Percentiles rank a stretch among this genome's conserved stretches.
Evolutionary conservation across 2,113 vertebrate species (phyloP).

Genomic region (Dicentrarchus labrax): DNA sequence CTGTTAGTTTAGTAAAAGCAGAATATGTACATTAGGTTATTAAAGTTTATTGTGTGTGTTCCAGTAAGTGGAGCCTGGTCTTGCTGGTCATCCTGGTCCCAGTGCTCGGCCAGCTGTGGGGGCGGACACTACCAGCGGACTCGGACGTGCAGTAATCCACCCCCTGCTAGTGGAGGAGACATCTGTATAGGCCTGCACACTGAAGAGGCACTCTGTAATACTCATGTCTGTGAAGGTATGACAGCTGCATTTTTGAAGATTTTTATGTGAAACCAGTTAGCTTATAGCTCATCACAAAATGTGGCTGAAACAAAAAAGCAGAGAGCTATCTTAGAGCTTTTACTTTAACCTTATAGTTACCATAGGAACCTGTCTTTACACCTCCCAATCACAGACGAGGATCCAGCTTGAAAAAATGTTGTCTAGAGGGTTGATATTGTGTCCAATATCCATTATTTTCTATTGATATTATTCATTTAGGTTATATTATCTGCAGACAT

Average conservation of each 20-base stretch:
- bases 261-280: background rate
- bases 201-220: slow-evolving; percentile 95
- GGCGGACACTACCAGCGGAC: slow-evolving; percentile 94
- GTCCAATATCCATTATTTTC: background rate
- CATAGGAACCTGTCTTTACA: too few species aligned
- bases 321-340: too few species aligned
- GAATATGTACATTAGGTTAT: background rate
- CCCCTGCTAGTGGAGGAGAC: slow-evolving; percentile 91
- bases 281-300: too few species aligned
- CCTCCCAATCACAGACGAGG: too few species aligned
- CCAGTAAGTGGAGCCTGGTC: slow-evolving; percentile 94
- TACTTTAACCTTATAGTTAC: too few species aligned
- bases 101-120: slow-evolving; percentile 92
- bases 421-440: too few species aligned
- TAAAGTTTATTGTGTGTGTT: slow-evolving; percentile 7
- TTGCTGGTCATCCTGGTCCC: slow-evolving; percentile 96
- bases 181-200: slow-evolving; percentile 96
- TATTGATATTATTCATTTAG: background rate
- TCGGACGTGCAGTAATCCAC: slow-evolving; percentile 90
- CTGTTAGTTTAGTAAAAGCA: background rate
- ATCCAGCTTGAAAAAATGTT: too few species aligned
- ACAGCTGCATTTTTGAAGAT: background rate
- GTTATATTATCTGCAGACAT: background rate
- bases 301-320: too few species aligned
- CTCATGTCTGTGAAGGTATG: slow-evolving; percentile 90